These are phyloP conservation scores for Chinchilla lanigera DNA, from an alignment of 2,113 vertebrate genomes.

Conservation along the genomic window DNA sequence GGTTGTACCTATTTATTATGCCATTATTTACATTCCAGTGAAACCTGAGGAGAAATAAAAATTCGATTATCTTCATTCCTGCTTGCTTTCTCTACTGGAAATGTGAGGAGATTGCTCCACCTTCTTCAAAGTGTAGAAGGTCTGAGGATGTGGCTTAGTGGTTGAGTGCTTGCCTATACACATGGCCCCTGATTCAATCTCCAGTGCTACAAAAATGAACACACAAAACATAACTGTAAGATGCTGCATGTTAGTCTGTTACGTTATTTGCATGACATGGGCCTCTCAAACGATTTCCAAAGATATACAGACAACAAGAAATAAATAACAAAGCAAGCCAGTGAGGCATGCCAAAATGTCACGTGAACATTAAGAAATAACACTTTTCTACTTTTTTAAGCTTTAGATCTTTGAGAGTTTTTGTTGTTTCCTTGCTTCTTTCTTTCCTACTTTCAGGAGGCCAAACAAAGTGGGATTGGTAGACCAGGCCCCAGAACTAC, in stretches of 20 bases:
- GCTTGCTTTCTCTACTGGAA: neutral
- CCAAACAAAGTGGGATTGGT: neutral
- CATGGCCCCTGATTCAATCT: neutral
- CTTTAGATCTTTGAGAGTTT: neutral
- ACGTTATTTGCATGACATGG: neutral
- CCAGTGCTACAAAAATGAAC: neutral
- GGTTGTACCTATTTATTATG: constrained; percentile 62
- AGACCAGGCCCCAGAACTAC: neutral
- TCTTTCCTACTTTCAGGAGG: neutral
- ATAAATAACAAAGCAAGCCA: neutral
- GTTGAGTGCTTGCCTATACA: neutral
- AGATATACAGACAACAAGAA: neutral
- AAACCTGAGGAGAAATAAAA: constrained; percentile 65
- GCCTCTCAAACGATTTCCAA: neutral
- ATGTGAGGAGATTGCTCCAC: neutral
- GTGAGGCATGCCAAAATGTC: neutral
- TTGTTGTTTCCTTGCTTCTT: neutral
- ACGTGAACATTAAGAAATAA: neutral
- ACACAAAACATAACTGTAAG: neutral
- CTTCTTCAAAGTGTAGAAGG: neutral
- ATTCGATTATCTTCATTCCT: neutral
- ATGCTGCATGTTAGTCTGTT: neutral
- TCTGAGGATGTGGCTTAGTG: neutral
- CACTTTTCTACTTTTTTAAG: neutral
- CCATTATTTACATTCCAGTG: constrained; percentile 68